phyloP scores from a whole-genome alignment of 2,888 invertebrate species.

The Drosophila demipolita region DNA sequence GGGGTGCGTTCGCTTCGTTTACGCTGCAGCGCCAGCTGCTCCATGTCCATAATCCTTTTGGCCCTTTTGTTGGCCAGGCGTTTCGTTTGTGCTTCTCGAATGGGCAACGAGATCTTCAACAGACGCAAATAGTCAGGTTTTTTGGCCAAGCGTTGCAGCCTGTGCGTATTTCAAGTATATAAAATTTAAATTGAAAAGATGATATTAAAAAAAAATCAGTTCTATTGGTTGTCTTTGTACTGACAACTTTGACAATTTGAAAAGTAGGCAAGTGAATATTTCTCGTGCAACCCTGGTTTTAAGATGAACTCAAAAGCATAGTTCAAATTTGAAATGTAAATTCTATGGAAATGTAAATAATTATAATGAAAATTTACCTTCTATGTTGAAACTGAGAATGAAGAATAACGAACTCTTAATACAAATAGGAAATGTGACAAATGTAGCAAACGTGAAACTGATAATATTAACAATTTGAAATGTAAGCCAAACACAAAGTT shows the following conservation, averaged over 20 bases:
- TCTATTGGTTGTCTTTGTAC: neutral
- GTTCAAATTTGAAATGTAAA: neutral
- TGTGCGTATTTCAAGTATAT: neutral
- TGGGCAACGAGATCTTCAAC: slow-evolving; percentile 19
- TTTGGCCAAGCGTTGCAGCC: slow-evolving; percentile 23
- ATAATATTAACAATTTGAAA: neutral
- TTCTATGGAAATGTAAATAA: neutral
- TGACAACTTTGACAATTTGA: neutral
- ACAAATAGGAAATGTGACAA: neutral
- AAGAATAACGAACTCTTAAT: neutral
- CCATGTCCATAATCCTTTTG: neutral
- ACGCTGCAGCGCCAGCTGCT: neutral
- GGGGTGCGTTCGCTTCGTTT: slow-evolving; percentile 21
- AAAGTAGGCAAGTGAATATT: neutral
- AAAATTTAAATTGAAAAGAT: neutral
- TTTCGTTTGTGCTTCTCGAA: neutral
- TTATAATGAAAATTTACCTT: neutral
- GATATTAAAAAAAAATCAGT: neutral
- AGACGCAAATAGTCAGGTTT: slow-evolving; percentile 31
- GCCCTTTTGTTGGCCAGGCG: slow-evolving; percentile 1
- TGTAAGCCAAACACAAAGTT: neutral
- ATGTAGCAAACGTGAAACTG: neutral
- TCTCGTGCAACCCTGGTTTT: neutral
- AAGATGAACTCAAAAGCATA: neutral
- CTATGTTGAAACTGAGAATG: neutral